Conservation (phyloP, 1,140 invertebrate genomes). For the Meloidogyne hapla region DNA sequence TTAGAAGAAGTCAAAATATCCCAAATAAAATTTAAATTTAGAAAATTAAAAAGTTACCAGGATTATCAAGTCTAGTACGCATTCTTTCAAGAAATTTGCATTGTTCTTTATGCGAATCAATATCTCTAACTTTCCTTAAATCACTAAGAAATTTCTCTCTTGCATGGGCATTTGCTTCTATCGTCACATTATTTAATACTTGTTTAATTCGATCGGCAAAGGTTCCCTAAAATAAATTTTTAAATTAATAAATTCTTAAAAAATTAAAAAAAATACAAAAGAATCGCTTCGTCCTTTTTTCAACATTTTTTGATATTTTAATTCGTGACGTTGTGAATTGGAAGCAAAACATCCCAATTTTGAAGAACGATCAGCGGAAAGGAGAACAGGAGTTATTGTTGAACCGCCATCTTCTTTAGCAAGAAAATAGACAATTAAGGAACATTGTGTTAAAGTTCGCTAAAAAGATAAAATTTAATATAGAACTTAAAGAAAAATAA, state of each 20-base stretch:
- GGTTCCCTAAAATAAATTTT: slow-evolving; percentile 27
- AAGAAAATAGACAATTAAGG: slow-evolving; percentile 53
- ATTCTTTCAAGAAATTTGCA: slow-evolving; percentile 81
- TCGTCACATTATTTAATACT: slow-evolving; percentile 82
- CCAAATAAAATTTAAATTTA: neutral
- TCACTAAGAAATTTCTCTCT: slow-evolving; percentile 96
- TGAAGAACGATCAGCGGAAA: slow-evolving; percentile 50
- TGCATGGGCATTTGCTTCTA: slow-evolving; percentile 79
- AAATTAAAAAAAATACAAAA: slow-evolving; percentile 5
- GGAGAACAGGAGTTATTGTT: slow-evolving; percentile 23
- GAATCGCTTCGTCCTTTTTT: slow-evolving; percentile 43
- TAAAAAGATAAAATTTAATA: slow-evolving; percentile 16
- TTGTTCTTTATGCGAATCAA: slow-evolving; percentile 81
- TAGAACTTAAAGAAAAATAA: slow-evolving; percentile 22
- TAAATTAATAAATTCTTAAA: neutral
- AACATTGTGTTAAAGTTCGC: slow-evolving; percentile 58
- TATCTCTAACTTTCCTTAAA: slow-evolving; percentile 85
- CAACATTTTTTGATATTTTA: slow-evolving; percentile 41
- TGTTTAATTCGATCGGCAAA: slow-evolving; percentile 55
- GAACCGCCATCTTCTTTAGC: slow-evolving; percentile 26
- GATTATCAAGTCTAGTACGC: slow-evolving; percentile 88
- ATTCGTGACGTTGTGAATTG: slow-evolving; percentile 20
- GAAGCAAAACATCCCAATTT: slow-evolving; percentile 36
- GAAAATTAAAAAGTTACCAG: slow-evolving; percentile 61
- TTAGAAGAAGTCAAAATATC: too few relatives aligned